Evolutionary conservation across 2,797 vertebrate species (phyloP), one percentile per base, ranked within the genome.

Genomic region (Crenichthys baileyi): DNA sequence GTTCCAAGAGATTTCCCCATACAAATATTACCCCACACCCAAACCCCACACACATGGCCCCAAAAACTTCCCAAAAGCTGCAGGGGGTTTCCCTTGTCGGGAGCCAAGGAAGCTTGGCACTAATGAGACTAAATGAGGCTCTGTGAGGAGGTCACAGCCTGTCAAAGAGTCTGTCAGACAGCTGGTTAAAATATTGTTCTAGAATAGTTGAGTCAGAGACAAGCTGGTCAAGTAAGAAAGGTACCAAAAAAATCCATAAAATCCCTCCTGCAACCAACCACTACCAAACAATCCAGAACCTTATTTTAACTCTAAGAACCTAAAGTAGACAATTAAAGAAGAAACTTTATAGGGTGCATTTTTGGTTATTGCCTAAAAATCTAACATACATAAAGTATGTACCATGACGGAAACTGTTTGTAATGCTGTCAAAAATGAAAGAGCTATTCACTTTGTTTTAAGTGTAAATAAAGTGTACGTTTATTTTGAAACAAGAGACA

Each of bases 81-180:
- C 60, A 56, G 82, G 87, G 84, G 89, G 85, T 85, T n/a, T n/a
- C n/a, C 92, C 83, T 56, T 88, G 91, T 91, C 84, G 83, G 85
- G 84, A 91, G 82, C 78, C 86, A 88, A n/a, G n/a, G 78, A 93
- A 85, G 86, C 89, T 86, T 85, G 85, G 85, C 86, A 87, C 92
- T 95, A 95, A 95, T 93, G 92, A 94, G 93, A 92, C 90, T 91
- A 92, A 94, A 94, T 92, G 94, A 94, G 90, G 80, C 84, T 88
- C 85, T 81, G 78, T 75, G 80, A 82, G 72, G 90, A 88, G 92
- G 90, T 93, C 90, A 90, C 80, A 87, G 85, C 81, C 81, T 83
- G 90, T 92, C 90, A 92, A 88, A 84, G 84, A 90, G 84, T 84
- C 84, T 87, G 79, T 86, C 78, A 79, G 63, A 71, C 89, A 87